Conservation (phyloP, 2,113 vertebrate genomes). For the Trogon melanurus region DNA sequence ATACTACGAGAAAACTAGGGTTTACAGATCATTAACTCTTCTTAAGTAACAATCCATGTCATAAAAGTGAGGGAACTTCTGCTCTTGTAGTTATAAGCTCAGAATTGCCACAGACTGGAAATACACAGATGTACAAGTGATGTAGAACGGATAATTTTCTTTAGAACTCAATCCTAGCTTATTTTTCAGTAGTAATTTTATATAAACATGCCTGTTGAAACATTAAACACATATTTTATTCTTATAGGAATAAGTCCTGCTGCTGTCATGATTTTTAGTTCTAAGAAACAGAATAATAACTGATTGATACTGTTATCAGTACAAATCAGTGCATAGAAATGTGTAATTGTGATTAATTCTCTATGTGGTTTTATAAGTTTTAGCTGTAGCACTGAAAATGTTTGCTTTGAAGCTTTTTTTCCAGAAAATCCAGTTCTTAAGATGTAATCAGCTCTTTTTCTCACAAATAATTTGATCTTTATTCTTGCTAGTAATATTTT, state of each 20-base stretch:
- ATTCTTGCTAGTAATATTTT: background rate
- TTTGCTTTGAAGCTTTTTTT: background rate
- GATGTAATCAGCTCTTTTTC: background rate
- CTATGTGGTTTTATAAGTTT: background rate
- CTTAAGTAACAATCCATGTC: background rate
- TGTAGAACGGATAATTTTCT: background rate
- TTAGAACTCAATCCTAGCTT: background rate
- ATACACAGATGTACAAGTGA: background rate
- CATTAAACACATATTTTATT: background rate
- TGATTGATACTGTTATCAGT: background rate
- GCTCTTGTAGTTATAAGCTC: background rate
- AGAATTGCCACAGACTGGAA: background rate
- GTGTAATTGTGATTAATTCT: background rate
- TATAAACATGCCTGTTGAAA: background rate
- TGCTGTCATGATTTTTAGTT: background rate
- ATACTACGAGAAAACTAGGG: background rate
- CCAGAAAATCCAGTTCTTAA: background rate
- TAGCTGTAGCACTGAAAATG: background rate
- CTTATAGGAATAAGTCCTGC: background rate
- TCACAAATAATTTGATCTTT: background rate
- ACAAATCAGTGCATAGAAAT: background rate
- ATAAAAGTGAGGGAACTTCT: background rate
- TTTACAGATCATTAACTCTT: constrained; percentile 6
- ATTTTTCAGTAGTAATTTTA: background rate
- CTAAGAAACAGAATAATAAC: background rate